Base-by-base conservation (phyloP, 2,888 invertebrate species). In the Zonitis immaculata region DNA sequence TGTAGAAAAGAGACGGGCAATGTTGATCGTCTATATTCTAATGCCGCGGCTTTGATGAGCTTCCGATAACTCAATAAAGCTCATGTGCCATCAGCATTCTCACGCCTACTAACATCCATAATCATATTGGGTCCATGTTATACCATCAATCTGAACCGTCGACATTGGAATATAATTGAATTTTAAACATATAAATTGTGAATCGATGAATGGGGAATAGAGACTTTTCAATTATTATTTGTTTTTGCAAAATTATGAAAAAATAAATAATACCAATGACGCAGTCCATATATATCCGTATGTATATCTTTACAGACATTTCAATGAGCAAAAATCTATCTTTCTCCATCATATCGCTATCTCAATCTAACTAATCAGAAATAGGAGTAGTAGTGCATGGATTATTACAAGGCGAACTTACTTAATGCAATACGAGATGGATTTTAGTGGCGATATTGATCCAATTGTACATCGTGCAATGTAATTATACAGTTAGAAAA, bases 41-140 rank as follows among this genome's bases (percentile, higher is more conserved):
- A 73, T 73, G 73, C 65, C 66, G 67, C 60, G 69, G 69, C 70
- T 71, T 71, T 73, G 73, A 73, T 73, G 72, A 73, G 71, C 71
- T 72, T 69, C 68, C 72, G 70, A 72, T 66, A 39, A 39, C 39
- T 65, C 61, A 60, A 61, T 62, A 66, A 63, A 39, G 39, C 20
- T 11, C n/a, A 3, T 39, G 11, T 39, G 65, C 66, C 65, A 66
- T 57, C 61, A 62, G 63, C 65, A 67, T 65, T 61, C 65, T 63
- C 60, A 20, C 39, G 18, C 20, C 39, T 1, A 39, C 20, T 1
- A 39, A 39, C 20, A 20, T 39, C 65, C 64, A 63, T 68, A 70
- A 70, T 69, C 68, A 66, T 69, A 66, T 69, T 64, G 61, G 61
- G 67, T n/a, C n/a, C n/a, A n/a, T n/a, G n/a, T n/a, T n/a, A n/a